Percentiles rank a stretch among this genome's conserved stretches.
These are phyloP conservation scores for Pollimyrus isidori DNA, from an alignment of 2,113 vertebrate species.

Conservation along the genomic window DNA sequence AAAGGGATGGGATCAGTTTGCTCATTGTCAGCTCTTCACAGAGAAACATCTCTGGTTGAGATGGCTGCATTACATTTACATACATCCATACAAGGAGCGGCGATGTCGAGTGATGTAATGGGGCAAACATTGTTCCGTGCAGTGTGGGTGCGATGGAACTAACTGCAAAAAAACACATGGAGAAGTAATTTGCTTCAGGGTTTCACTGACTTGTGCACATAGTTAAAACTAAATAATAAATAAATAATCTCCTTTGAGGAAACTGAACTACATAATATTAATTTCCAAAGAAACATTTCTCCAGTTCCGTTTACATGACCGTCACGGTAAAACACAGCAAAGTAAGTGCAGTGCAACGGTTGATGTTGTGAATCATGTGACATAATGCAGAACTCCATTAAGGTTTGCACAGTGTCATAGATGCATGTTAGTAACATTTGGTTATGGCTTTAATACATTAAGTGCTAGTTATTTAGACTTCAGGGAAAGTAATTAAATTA, in stretches of 20 bases:
- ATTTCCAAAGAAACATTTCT: not conserved
- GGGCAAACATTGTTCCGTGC: not conserved
- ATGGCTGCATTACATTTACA: not conserved
- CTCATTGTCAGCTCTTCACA: not conserved
- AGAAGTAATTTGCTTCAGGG: not conserved
- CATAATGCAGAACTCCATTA: not conserved
- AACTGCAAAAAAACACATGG: not conserved
- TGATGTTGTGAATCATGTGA: not conserved
- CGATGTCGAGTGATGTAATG: not conserved
- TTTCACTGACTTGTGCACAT: not conserved
- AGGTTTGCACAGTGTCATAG: not conserved
- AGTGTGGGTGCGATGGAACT: not conserved
- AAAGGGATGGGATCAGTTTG: not conserved
- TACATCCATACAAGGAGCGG: not conserved
- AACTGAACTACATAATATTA: not conserved
- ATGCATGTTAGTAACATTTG: not conserved
- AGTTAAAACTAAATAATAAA: not conserved
- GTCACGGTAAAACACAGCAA: not conserved
- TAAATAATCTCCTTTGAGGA: not conserved
- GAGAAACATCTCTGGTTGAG: not conserved
- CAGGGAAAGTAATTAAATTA: constrained; percentile 1
- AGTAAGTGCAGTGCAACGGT: not conserved
- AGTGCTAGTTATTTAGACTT: not conserved
- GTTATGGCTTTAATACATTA: not conserved
- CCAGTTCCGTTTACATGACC: not conserved